Conservation (phyloP, 1,140 invertebrate species). For the Agraylea sexmaculata region DNA sequence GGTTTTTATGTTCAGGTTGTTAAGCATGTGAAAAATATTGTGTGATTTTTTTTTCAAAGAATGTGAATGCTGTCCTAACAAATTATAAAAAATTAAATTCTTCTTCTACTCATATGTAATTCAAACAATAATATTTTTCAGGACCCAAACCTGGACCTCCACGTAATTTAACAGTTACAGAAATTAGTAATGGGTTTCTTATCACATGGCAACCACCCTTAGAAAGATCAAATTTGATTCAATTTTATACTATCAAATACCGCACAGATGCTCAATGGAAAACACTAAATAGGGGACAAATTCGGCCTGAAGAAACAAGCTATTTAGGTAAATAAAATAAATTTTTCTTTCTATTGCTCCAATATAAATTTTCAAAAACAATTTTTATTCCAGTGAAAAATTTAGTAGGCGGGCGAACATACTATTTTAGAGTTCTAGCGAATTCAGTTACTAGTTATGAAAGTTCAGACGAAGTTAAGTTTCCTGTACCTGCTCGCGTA, state of each 20-base stretch:
- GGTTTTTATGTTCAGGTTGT: too few relatives aligned
- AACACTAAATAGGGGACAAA: constrained; percentile 73
- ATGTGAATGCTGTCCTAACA: too few relatives aligned
- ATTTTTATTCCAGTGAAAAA: constrained; percentile 64
- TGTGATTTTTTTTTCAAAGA: too few relatives aligned
- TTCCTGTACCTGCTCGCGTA: constrained; percentile 73
- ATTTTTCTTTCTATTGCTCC: constrained; percentile 10
- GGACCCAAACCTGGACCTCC: constrained; percentile 81
- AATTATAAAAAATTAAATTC: too few relatives aligned
- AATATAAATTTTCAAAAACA: constrained; percentile 5
- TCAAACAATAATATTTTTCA: too few relatives aligned
- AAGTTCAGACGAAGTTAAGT: constrained; percentile 74
- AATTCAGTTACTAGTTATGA: constrained; percentile 73
- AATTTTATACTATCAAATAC: constrained; percentile 87
- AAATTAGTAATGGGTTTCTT: constrained; percentile 74
- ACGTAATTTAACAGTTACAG: constrained; percentile 74
- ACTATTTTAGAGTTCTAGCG: constrained; percentile 80
- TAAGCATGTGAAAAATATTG: too few relatives aligned
- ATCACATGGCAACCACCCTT: constrained; percentile 80
- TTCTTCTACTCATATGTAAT: too few relatives aligned
- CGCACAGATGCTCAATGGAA: constrained; percentile 78
- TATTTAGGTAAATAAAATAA: constrained; percentile 54
- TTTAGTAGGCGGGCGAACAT: constrained; percentile 76
- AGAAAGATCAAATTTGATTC: constrained; percentile 64
- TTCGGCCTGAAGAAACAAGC: constrained; percentile 75